phyloP scores from a whole-genome alignment of 2,888 invertebrate genomes.

The Lapara coniferarum region DNA sequence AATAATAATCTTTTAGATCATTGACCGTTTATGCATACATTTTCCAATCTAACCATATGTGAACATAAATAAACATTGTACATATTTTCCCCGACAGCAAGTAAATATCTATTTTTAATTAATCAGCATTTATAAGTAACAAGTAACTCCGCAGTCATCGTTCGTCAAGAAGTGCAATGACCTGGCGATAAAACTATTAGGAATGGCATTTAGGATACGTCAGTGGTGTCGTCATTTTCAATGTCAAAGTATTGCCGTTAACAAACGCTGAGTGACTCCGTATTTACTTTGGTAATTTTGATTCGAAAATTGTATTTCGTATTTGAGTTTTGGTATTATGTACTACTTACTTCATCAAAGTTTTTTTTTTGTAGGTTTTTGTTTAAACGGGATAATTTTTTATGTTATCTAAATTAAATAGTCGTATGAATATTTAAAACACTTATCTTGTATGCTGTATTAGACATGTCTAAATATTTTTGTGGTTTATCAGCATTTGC shows the following conservation, averaged over 20 bases:
- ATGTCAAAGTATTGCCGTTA: constrained; percentile 44
- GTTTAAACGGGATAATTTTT: too few species aligned
- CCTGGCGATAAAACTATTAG: constrained; percentile 45
- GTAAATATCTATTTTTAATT: constrained; percentile 28
- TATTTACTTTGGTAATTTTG: neutral
- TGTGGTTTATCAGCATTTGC: too few species aligned
- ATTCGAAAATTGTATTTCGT: too few species aligned
- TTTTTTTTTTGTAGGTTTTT: too few species aligned
- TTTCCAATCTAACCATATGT: neutral
- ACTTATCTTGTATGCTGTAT: too few species aligned
- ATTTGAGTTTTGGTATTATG: too few species aligned
- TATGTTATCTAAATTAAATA: too few species aligned
- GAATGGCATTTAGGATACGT: constrained; percentile 51
- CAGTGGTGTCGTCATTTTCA: constrained; percentile 53
- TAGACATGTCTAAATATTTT: too few species aligned
- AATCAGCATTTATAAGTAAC: constrained; percentile 29
- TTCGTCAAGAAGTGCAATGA: constrained; percentile 45
- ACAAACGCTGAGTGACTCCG: neutral
- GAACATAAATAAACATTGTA: neutral
- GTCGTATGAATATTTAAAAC: too few species aligned
- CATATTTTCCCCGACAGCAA: constrained; percentile 23
- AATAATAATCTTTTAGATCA: neutral
- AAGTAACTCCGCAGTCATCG: constrained; percentile 29
- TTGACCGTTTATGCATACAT: neutral
- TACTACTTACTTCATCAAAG: too few species aligned